Evolutionary conservation across 2,888 invertebrate genomes (phyloP).

Genomic region (Busseola fusca): DNA sequence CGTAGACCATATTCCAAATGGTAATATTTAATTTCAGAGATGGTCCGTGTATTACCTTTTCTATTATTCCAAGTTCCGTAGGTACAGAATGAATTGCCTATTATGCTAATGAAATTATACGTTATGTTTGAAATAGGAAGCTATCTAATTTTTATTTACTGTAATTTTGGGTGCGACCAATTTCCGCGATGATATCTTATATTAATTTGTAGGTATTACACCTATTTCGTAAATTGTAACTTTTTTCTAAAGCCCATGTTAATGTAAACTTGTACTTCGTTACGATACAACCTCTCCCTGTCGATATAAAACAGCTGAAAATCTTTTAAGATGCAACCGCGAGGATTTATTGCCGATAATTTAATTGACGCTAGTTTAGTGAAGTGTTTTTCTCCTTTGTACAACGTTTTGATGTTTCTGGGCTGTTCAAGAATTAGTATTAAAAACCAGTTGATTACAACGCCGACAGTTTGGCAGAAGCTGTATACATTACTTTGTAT

Average conservation of each 20-base stretch:
- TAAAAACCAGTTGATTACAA: slow-evolving; percentile 54
- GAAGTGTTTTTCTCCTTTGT: slow-evolving; percentile 61
- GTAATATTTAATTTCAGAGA: not conserved
- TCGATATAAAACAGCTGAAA: not conserved
- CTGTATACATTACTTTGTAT: slow-evolving; percentile 63
- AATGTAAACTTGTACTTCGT: too few species aligned
- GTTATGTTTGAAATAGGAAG: not conserved
- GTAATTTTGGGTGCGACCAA: slow-evolving; percentile 15
- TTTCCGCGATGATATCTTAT: slow-evolving; percentile 20
- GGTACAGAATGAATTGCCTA: not conserved
- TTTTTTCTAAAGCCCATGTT: too few species aligned
- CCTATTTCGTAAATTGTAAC: not conserved
- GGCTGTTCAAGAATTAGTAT: slow-evolving; percentile 61
- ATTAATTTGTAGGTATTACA: slow-evolving; percentile 2
- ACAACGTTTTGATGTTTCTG: slow-evolving; percentile 59
- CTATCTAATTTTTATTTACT: not conserved
- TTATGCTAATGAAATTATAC: slow-evolving; percentile 26
- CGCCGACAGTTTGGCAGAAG: slow-evolving; percentile 54
- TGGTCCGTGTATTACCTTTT: not conserved
- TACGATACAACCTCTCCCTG: too few species aligned
- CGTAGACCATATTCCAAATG: not conserved
- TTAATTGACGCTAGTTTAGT: slow-evolving; percentile 46
- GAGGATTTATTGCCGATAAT: not conserved
- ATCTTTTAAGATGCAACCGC: slow-evolving; percentile 12
- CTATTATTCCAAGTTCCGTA: not conserved